Base-by-base conservation (phyloP, 2,797 vertebrate species). In the Hypotaenidia okinawae region DNA sequence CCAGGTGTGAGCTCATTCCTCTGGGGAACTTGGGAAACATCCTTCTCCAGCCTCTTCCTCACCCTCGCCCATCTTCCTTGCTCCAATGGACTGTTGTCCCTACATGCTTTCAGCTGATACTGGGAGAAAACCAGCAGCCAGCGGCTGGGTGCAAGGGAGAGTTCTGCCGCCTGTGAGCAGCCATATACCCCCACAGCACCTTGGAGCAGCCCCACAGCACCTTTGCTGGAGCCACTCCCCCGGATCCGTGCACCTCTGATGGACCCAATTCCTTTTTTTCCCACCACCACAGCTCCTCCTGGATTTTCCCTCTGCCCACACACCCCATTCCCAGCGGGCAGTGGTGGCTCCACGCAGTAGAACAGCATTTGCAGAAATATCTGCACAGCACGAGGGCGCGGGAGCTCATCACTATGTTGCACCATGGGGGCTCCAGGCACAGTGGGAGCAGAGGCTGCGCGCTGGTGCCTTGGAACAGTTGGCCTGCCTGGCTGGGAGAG, bases 341-440 rank as follows among this genome's bases (percentile, higher is more conserved):
- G 27, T 1, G 2, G 39, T 49, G 73, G 67, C 64, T 84, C 37
- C 45, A 5, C 7, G 33, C 73, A 62, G 66, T 0, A 0, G 45
- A 68, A 58, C 16, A 59, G 27, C 17, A 7, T 14, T 83, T 67
- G 28, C 35, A 70, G 25, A 82, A 59, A 6, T 9, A 51, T 7
- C 5, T 0, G 28, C 72, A 13, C 5, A 35, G 82, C 78, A 30
- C 0, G 1, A 37, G 37, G 37, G 37, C 27, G 66, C 0, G 0
- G 70, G 55, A 68, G 30, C 63, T 78, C 7, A 0, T 43, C 0
- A 0, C 57, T 47, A 75, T 3, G 1, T 3, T 13, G 55, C 13
- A 24, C 74, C 2, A 0, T 3, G 3, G 24, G 64, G 66, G 51
- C 55, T 84, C 27, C 23, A 16, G 81, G 66, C 22, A 49, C 64